A percentile compares a stretch with the other conserved stretches of the same genome.
phyloP scores from a whole-genome alignment of 2,113 vertebrate genomes.

The Tragelaphus strepsiceros region DNA sequence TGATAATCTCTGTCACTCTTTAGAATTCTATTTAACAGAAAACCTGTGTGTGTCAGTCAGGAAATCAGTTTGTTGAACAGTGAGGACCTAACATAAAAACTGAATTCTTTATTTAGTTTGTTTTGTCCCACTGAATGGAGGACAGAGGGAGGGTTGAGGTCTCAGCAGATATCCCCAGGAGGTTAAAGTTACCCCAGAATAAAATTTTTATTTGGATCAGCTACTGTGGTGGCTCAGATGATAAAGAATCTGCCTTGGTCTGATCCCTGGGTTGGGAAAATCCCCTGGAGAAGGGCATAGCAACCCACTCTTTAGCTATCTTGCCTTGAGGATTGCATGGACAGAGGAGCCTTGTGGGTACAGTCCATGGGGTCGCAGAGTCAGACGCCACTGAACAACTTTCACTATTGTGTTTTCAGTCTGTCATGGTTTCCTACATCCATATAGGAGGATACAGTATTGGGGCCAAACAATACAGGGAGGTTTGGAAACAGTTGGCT shows the following conservation, averaged over 20 bases:
- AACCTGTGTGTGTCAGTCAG: not conserved
- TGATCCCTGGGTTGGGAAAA: not conserved
- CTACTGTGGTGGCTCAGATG: not conserved
- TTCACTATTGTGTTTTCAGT: constrained; percentile 29
- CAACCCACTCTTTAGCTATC: not conserved
- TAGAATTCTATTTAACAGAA: not conserved
- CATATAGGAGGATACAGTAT: constrained; percentile 54
- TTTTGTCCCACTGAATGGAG: not conserved
- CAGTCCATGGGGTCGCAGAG: not conserved
- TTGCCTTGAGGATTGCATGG: not conserved
- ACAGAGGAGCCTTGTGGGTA: not conserved
- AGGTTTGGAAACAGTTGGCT: constrained; percentile 67
- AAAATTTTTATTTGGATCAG: constrained; percentile 55
- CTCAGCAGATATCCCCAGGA: not conserved
- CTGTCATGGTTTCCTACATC: constrained; percentile 41
- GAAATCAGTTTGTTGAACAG: not conserved
- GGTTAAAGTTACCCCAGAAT: not conserved
- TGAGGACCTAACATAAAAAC: not conserved
- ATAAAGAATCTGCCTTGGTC: not conserved
- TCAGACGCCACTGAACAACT: not conserved
- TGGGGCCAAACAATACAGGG: constrained; percentile 58
- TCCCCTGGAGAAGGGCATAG: not conserved
- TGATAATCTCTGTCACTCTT: not conserved
- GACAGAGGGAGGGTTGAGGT: not conserved
- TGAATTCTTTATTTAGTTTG: not conserved